These are phyloP conservation scores for Popillia japonica DNA, from an alignment of 1,140 invertebrate genomes.

Conservation along the genomic window DNA sequence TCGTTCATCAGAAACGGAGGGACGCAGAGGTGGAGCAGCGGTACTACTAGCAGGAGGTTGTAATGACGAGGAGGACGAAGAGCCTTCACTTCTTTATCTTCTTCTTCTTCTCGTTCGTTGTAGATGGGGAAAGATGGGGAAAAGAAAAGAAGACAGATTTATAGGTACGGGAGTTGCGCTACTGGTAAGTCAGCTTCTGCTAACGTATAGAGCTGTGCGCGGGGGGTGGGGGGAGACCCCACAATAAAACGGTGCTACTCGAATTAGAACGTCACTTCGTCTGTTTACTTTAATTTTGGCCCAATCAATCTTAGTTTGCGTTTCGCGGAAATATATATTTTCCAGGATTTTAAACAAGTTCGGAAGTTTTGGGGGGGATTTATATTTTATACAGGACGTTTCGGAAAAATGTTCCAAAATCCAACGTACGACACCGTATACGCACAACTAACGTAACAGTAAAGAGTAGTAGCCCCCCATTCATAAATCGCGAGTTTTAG, in stretches of 20 bases:
- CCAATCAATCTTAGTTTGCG: not conserved
- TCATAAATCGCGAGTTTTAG: conserved; percentile 9
- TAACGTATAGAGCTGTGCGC: not conserved
- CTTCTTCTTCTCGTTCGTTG: not conserved
- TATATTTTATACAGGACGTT: too few relatives aligned
- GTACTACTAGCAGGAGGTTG: too few relatives aligned
- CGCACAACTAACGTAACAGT: not conserved
- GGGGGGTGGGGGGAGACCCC: not conserved
- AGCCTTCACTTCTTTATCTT: not conserved
- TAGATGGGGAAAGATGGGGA: not conserved
- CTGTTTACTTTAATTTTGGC: not conserved
- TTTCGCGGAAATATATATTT: too few relatives aligned
- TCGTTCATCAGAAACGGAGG: not conserved
- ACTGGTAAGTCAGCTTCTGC: not conserved
- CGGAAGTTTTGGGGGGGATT: too few relatives aligned
- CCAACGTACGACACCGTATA: not conserved
- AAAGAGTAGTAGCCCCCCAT: not conserved
- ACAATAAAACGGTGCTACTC: not conserved
- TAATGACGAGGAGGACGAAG: not conserved
- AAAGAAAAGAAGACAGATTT: not conserved
- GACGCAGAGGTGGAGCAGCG: not conserved
- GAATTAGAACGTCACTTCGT: not conserved
- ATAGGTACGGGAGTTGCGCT: not conserved
- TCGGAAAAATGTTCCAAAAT: not conserved
- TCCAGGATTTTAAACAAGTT: too few relatives aligned